Evolutionary conservation across 2,797 vertebrate species (phyloP).

Genomic region (Loriculus beryllinus): DNA sequence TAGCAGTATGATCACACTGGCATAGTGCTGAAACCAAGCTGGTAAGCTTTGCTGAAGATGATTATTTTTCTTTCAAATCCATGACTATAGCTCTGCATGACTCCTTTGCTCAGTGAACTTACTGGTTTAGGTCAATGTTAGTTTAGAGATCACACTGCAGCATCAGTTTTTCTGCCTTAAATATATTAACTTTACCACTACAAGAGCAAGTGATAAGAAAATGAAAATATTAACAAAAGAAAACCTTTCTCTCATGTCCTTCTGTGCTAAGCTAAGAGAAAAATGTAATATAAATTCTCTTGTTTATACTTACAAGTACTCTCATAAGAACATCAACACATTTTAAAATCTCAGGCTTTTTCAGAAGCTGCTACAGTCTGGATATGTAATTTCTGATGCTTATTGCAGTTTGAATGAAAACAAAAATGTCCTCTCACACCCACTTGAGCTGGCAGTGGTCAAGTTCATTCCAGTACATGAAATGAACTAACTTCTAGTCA

Average conservation of each 20-base stretch:
- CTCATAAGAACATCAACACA: background rate
- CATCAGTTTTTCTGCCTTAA: background rate
- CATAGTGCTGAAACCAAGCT: background rate
- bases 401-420: background rate
- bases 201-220: background rate
- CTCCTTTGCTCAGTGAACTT: background rate
- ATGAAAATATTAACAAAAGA: background rate
- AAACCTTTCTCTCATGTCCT: background rate
- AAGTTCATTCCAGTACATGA: background rate
- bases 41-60: background rate
- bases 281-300: background rate
- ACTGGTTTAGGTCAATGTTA: background rate
- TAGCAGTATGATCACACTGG: background rate
- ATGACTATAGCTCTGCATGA: background rate
- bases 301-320: background rate
- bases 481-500: background rate
- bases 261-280: background rate
- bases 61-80: background rate
- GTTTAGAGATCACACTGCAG: background rate
- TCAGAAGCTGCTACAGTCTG: background rate
- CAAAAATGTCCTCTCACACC: background rate
- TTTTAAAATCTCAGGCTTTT: background rate
- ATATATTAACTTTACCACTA: background rate
- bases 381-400: background rate
- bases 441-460: background rate